phyloP scores from a whole-genome alignment of 2,888 invertebrate genomes.

The Parnassius smintheus region DNA sequence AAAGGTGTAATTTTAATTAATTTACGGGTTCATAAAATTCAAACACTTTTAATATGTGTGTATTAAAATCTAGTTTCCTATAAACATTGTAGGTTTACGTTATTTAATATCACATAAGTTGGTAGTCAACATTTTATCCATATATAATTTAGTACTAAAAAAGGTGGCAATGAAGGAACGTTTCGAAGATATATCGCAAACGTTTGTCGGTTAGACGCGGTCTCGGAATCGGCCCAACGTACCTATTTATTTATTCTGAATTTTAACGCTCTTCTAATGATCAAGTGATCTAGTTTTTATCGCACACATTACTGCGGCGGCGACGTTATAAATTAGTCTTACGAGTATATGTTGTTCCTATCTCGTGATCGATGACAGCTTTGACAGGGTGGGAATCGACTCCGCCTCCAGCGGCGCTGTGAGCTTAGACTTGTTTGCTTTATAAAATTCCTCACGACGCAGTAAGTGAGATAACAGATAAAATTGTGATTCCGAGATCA shows the following conservation, averaged over 20 bases:
- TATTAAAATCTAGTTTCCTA: no score
- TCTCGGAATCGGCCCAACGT: conserved; percentile 11
- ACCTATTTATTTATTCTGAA: conserved; percentile 20
- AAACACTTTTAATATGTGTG: no score
- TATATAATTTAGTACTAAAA: no score
- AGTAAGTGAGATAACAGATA: conserved; percentile 30
- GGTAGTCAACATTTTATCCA: no score
- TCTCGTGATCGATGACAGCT: conserved; percentile 38
- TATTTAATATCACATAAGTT: no score
- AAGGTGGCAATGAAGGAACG: conserved; percentile 12
- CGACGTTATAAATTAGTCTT: conserved; percentile 39
- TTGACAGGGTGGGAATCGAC: conserved; percentile 39
- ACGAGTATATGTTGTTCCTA: conserved; percentile 29
- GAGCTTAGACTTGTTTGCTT: conserved; percentile 34
- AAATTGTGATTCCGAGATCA: conserved; percentile 25
- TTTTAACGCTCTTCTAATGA: conserved; percentile 22
- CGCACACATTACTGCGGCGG: conserved; percentile 34
- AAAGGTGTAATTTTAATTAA: no score
- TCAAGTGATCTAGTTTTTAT: conserved; percentile 39
- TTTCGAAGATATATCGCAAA: conserved; percentile 17
- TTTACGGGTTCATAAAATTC: no score
- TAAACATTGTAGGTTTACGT: no score
- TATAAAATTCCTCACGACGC: conserved; percentile 36
- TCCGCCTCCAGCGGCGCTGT: conserved; percentile 28
- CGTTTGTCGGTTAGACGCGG: conserved; percentile 23